phyloP scores from a whole-genome alignment of 1,140 invertebrate genomes.

The Caenorhabditis remanei region DNA sequence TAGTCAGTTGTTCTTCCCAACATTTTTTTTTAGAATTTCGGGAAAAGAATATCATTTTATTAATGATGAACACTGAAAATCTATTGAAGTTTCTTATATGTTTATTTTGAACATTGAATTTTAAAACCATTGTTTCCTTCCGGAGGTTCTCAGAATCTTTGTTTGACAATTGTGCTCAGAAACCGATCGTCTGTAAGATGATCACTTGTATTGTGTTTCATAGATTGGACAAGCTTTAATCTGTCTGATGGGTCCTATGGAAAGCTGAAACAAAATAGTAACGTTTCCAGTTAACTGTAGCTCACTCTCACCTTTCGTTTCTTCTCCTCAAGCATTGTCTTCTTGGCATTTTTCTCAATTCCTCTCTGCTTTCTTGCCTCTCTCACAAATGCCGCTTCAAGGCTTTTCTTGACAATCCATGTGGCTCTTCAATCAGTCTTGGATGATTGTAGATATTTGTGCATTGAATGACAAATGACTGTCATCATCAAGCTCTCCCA shows the following conservation, averaged over 20 bases:
- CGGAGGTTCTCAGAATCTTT: no score
- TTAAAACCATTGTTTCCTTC: no score
- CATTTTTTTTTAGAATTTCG: no score
- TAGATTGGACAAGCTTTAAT: constrained; percentile 57
- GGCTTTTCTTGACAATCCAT: constrained; percentile 10
- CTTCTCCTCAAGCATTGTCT: constrained; percentile 88
- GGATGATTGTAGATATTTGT: constrained; percentile 75
- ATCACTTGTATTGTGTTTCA: no score
- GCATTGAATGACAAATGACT: constrained; percentile 83
- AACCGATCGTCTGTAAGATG: no score
- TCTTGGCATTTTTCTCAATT: constrained; percentile 64
- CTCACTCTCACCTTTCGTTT: constrained; percentile 50
- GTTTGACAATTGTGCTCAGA: no score
- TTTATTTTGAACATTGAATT: no score
- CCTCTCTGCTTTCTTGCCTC: no score
- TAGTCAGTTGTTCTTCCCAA: no score
- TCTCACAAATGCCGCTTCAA: not conserved
- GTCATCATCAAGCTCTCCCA: constrained; percentile 78
- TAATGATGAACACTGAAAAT: no score
- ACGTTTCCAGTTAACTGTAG: not conserved
- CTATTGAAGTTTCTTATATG: no score
- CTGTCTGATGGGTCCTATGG: constrained; percentile 44
- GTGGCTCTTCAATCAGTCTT: constrained; percentile 84
- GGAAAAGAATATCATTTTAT: no score
- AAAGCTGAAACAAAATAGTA: constrained; percentile 8